Conservation (phyloP, 1,140 invertebrate species). For the Globodera rostochiensis region DNA sequence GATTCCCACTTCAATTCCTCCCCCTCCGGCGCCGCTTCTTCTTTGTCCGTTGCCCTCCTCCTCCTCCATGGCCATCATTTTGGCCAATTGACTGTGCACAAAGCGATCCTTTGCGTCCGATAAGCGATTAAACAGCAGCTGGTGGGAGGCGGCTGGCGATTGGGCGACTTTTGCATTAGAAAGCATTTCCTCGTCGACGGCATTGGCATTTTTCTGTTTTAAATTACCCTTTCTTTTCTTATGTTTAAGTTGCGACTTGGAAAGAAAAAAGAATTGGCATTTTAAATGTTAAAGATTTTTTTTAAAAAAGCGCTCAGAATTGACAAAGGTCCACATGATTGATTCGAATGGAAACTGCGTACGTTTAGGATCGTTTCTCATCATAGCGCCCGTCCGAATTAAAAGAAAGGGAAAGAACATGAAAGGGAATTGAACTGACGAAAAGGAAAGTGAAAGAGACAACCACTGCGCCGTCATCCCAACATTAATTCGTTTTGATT, state of each 20-base stretch:
- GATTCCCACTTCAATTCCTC: background rate
- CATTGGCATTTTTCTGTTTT: background rate
- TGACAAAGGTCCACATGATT: conserved; percentile 1
- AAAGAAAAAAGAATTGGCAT: background rate
- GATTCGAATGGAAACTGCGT: background rate
- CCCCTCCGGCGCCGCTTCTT: too few relatives aligned
- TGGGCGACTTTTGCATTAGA: background rate
- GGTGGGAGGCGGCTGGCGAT: background rate
- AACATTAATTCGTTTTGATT: too few relatives aligned
- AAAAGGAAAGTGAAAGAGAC: background rate
- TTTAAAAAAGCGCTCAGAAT: background rate
- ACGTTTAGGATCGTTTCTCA: background rate
- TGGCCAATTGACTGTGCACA: background rate
- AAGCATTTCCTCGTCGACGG: background rate
- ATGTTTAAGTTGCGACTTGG: background rate
- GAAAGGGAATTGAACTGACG: background rate
- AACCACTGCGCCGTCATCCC: background rate
- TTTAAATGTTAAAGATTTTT: background rate
- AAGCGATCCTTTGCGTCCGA: background rate
- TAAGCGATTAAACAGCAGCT: background rate
- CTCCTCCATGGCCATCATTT: background rate
- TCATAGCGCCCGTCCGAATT: background rate
- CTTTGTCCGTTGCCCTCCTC: background rate
- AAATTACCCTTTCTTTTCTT: too few relatives aligned
- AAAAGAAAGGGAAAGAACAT: background rate